Evolutionary conservation across 2,113 vertebrate genomes (phyloP), one percentile per base, ranked within the genome.

Genomic region (Burhinus bistriatus): DNA sequence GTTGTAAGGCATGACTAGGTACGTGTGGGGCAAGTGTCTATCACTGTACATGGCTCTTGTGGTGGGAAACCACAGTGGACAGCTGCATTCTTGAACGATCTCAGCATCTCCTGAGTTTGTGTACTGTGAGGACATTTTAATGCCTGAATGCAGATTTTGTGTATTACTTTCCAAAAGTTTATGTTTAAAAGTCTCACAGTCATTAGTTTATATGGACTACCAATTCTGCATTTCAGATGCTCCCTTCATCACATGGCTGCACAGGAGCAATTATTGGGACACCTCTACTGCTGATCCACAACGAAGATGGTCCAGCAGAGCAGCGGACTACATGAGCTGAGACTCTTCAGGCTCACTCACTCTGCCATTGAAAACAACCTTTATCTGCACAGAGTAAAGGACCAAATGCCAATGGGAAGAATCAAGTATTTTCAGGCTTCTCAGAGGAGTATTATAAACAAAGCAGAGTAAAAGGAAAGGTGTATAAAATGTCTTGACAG

Each of bases 101-200:
- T 29, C 57, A 29, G 27, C 45, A 58, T 16, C 54, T 80, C n/a
- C 68, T 73, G 62, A 3, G 22, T 66, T 79, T 0, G 0, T n/a
- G 71, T 64, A 19, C 64, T 58, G 27, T 66, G 84, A 79, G 77
- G 89, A 73, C 30, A 42, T 92, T 96, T 93, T 95, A 90, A 4
- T 34, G 64, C 52, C 91, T 69, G 66, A 49, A 49, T 58, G 68
- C 87, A 92, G 85, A 47, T 80, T 51, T 40, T 42, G 87, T 19
- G 38, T 51, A 38, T 76, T 88, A 29, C 84, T 80, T 32, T 34
- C 47, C 57, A 81, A 93, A 77, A 51, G 42, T 52, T 95, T 58
- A 15, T 70, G 17, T 97, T 97, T 94, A 70, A 90, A 96, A 94
- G 82, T 97, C 83, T 91, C 80, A 20, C 23, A 40, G 44, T 49